Base-by-base conservation (phyloP, 2,113 vertebrate species). In the Neogobius melanostomus region DNA sequence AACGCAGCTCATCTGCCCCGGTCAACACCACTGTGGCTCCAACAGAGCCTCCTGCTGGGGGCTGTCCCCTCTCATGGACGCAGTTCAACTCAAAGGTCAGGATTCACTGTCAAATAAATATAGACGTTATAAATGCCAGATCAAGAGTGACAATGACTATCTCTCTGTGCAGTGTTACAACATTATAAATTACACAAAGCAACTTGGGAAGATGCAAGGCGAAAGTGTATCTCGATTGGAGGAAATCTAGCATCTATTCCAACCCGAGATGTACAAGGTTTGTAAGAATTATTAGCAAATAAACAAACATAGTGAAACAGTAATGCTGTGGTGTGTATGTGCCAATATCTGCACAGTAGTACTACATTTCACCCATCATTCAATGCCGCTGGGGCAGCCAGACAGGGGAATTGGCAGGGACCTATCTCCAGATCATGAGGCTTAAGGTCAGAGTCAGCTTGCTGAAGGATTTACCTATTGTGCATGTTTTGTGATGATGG, bases 191-290 rank as follows among this genome's bases (percentile, higher is more conserved):
- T 82, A 77, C 72, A 88, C 85, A 0, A 86, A 71, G 72, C 86
- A 75, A 89, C 68, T 12, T 98, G 97, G 97, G 78, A 88, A 28
- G 88, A 92, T 0, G 94, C 96, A 47, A 91, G 94, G 66, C 83
- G 71, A 67, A 73, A 87, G 75, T 99, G 97, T 82, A 82, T 81
- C 68, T 57, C n/a, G 5, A 75, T 87, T 47, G 89, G 90, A 71
- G 96, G 95, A 68, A 95, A 93, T 77, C 82, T 99, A 74, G 94
- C 68, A 44, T 92, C 95, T 6, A 84, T 98, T 83, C 50, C 75
- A 17, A 90, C 83, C 45, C 89, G 92, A 60, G 82, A 86, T 76
- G 92, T 95, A 7, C 96, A 99, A 96, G 95, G 97, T 99, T 47
- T 66, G 84, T 72, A 51, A 2, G 1, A 36, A 5, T 8, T 1